Evolutionary conservation across 2,797 vertebrate species (phyloP).

Genomic region (Cirrhinus mrigala): DNA sequence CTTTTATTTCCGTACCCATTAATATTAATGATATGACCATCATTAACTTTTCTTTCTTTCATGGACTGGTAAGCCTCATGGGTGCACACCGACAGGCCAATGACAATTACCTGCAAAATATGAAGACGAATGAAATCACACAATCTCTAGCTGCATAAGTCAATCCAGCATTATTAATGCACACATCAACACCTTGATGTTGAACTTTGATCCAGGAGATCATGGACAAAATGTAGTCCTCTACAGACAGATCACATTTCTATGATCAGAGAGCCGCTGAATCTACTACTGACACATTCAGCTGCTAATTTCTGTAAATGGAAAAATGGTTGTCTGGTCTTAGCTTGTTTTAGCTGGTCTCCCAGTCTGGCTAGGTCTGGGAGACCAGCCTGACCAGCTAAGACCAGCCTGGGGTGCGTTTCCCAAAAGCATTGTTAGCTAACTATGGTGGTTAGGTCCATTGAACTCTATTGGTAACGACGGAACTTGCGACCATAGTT

Average conservation of each 20-base stretch:
- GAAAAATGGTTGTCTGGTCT: too few relatives aligned
- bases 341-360: too few relatives aligned
- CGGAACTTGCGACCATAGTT: too few relatives aligned
- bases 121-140: neutral
- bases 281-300: conserved; percentile 83
- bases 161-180: conserved; percentile 90
- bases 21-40: conserved; percentile 90
- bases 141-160: conserved; percentile 59
- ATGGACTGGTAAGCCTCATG: conserved; percentile 90
- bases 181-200: conserved; percentile 87
- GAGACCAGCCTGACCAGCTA: too few relatives aligned
- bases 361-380: neutral
- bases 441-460: too few relatives aligned
- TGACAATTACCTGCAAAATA: conserved; percentile 82
- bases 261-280: conserved; percentile 81
- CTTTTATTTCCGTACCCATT: conserved; percentile 81
- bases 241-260: conserved; percentile 86
- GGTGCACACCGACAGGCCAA: conserved; percentile 86
- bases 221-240: conserved; percentile 90
- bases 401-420: too few relatives aligned
- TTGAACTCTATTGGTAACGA: too few relatives aligned
- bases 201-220: conserved; percentile 84
- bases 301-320: conserved; percentile 81
- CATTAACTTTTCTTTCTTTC: conserved; percentile 87
- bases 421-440: too few relatives aligned